These are phyloP conservation scores for Melanotaenia parkinsoni DNA, from an alignment of 2,797 vertebrate genomes.

Conservation along the genomic window DNA sequence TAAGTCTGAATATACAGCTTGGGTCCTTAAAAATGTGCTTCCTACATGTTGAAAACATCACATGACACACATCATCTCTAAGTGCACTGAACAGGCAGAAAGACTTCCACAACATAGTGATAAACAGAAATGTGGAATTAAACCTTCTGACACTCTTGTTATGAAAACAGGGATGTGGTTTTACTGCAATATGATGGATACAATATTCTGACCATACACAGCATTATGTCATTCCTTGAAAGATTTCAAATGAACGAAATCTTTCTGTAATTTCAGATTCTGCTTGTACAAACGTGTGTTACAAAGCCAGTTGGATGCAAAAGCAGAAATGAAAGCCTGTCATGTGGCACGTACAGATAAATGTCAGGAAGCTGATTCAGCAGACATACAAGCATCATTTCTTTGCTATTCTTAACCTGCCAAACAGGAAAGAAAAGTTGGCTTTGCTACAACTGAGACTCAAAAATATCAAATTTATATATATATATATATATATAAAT, in stretches of 20 bases:
- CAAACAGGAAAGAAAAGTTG: background rate
- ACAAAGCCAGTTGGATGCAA: slow-evolving; percentile 33
- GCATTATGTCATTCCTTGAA: slow-evolving; percentile 28
- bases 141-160: background rate
- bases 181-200: background rate
- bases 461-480: background rate
- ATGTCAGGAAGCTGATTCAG: slow-evolving; percentile 74
- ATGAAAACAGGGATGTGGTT: slow-evolving; percentile 16
- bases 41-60: too few species aligned
- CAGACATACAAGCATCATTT: slow-evolving; percentile 37
- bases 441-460: background rate
- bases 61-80: background rate
- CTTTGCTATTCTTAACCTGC: slow-evolving; percentile 47
- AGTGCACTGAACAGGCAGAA: background rate
- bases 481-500: too few species aligned
- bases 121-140: background rate
- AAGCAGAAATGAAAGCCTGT: slow-evolving; percentile 78
- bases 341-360: slow-evolving; percentile 54
- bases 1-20: background rate
- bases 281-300: background rate
- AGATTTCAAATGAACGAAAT: slow-evolving; percentile 8
- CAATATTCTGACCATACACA: background rate
- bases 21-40: background rate
- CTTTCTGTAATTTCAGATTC: background rate
- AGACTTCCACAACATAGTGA: background rate